A percentile compares a stretch with the other conserved stretches of the same genome.
Conservation (phyloP, 2,797 vertebrate genomes). For the Eulemur rubriventer region DNA sequence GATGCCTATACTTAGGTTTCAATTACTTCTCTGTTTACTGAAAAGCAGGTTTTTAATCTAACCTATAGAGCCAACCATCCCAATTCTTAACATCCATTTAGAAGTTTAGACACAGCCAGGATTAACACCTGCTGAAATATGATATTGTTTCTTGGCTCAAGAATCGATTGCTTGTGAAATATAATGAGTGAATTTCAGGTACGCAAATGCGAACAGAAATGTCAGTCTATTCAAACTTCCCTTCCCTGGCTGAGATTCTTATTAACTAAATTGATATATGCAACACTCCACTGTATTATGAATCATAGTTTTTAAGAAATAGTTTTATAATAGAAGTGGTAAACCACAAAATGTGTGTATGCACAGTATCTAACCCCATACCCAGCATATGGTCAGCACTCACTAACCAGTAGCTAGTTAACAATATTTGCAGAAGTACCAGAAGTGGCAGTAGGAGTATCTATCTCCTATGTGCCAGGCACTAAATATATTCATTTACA, state of each 20-base stretch:
- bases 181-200: constrained; percentile 25
- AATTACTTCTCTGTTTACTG: constrained; percentile 18
- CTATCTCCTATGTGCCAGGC: neutral
- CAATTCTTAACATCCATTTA: constrained; percentile 2
- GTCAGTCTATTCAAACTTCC: constrained; percentile 14
- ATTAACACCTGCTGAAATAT: constrained; percentile 39
- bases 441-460: neutral
- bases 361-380: neutral
- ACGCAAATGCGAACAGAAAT: constrained; percentile 48
- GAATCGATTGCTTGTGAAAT: constrained; percentile 26
- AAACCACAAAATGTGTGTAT: neutral
- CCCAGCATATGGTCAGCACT: neutral
- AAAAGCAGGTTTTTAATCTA: constrained; percentile 36
- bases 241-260: constrained; percentile 22
- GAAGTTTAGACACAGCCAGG: constrained; percentile 22
- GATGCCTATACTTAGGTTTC: neutral
- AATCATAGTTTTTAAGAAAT: neutral
- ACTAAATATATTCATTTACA: neutral
- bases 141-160: neutral
- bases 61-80: neutral
- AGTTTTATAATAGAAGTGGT: neutral
- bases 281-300: neutral
- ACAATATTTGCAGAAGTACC: neutral
- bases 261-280: neutral
- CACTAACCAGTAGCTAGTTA: neutral